phyloP scores from a whole-genome alignment of 2,888 invertebrate species.

The Eilema sororculum region DNA sequence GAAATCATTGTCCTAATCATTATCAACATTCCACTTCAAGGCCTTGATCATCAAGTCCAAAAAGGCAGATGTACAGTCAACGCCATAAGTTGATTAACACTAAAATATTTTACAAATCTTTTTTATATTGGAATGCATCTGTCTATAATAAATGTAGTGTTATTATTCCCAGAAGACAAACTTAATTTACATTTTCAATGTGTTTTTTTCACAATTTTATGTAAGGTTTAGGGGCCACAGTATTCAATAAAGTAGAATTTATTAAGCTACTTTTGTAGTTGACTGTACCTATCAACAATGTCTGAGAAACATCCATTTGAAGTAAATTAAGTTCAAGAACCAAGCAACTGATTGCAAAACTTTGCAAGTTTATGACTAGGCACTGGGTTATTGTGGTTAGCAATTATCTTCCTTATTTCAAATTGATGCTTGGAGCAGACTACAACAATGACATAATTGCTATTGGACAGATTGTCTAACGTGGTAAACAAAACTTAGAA shows the following conservation, averaged over 20 bases:
- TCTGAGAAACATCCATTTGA: constrained; percentile 22
- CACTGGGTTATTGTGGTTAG: constrained; percentile 37
- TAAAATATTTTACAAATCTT: too few species aligned
- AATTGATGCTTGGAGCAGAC: constrained; percentile 35
- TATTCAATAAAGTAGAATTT: too few species aligned
- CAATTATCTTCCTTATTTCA: constrained; percentile 43
- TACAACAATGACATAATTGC: constrained; percentile 20
- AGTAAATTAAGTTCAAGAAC: constrained; percentile 21
- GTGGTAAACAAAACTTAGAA: neutral
- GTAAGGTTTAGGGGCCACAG: too few species aligned
- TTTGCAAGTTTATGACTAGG: constrained; percentile 21
- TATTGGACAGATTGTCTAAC: constrained; percentile 24
- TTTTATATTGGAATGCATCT: too few species aligned
- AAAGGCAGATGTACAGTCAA: too few species aligned
- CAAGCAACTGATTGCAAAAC: constrained; percentile 35
- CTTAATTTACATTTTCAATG: too few species aligned
- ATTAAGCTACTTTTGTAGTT: too few species aligned
- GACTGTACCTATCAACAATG: constrained; percentile 9
- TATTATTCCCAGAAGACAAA: too few species aligned
- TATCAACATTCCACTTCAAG: constrained; percentile 39
- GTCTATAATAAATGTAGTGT: too few species aligned
- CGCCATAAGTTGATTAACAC: too few species aligned
- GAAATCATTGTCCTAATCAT: constrained; percentile 43
- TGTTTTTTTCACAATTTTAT: too few species aligned
- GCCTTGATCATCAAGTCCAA: constrained; percentile 42